Conservation (phyloP, 2,888 invertebrate species). For the Capitulum mitella region DNA sequence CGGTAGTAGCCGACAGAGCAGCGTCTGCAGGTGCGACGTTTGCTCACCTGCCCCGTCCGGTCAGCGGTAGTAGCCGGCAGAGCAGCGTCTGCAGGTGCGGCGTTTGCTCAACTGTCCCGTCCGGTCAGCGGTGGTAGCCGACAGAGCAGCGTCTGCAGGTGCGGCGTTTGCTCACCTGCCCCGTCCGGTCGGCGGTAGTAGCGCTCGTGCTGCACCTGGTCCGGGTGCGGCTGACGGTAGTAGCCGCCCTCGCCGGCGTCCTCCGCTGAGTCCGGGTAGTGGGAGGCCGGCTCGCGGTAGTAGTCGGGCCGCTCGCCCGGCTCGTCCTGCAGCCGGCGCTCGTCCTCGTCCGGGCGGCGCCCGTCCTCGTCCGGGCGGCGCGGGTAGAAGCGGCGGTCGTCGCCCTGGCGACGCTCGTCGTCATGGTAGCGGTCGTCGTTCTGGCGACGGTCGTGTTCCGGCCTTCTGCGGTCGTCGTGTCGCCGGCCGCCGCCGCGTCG, state of each 20-base stretch:
- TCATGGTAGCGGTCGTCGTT: not conserved
- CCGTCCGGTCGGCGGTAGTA: not conserved
- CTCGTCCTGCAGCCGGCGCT: too few species aligned
- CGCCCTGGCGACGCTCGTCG: not conserved
- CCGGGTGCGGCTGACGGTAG: not conserved
- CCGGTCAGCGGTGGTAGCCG: too few species aligned
- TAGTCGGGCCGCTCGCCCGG: not conserved
- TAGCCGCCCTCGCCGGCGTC: not conserved
- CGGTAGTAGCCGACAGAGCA: too few species aligned
- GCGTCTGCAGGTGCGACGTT: too few species aligned
- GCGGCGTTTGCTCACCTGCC: not conserved
- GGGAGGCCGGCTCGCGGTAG: not conserved
- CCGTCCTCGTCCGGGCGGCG: not conserved
- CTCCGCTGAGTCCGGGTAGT: not conserved
- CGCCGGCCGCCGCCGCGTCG: not conserved
- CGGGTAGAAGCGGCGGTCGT: not conserved
- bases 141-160: too few species aligned
- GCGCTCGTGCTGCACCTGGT: not conserved
- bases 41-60: too few species aligned
- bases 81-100: too few species aligned
- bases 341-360: not conserved
- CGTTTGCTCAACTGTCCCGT: too few species aligned
- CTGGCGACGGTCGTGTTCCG: not conserved
- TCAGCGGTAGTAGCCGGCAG: too few species aligned
- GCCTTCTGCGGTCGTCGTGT: not conserved